Evolutionary conservation across 2,113 vertebrate species (phyloP).

Genomic region (Microcebus jonahi): DNA sequence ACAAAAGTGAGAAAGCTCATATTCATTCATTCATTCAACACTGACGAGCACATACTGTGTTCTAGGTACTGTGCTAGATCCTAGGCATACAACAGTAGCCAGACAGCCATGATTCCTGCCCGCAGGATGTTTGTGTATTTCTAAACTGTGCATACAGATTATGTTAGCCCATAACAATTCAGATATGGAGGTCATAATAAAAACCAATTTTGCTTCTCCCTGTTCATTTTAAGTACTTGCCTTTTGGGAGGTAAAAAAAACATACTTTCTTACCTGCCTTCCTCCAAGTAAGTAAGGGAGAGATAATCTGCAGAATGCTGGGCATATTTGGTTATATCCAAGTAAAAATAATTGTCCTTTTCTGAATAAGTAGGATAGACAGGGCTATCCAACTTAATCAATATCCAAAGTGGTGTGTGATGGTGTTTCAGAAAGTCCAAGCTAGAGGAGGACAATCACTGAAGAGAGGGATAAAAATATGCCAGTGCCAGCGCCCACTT

Average conservation of each 20-base stretch:
- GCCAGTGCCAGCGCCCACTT: neutral
- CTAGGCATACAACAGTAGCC: neutral
- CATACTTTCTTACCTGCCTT: neutral
- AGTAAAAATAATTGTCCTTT: constrained; percentile 2
- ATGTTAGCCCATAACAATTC: neutral
- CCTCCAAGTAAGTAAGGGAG: neutral
- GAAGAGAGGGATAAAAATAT: neutral
- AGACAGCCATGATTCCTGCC: neutral
- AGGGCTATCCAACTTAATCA: neutral
- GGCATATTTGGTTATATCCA: neutral
- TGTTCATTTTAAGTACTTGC: neutral
- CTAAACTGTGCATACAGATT: neutral
- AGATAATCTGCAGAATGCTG: constrained; percentile 4
- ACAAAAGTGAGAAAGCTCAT: neutral
- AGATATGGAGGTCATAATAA: neutral
- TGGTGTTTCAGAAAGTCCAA: neutral
- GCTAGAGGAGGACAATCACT: neutral
- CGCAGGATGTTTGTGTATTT: neutral
- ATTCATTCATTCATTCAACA: neutral
- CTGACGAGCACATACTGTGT: neutral
- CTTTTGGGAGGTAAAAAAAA: neutral
- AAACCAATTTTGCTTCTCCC: neutral
- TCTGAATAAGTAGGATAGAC: neutral
- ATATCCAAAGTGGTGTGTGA: neutral
- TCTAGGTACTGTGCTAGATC: neutral